A percentile compares a stretch with the other conserved stretches of the same genome.
Evolutionary conservation across 2,888 invertebrate species (phyloP).

Genomic region (Drosophila anceps): DNA sequence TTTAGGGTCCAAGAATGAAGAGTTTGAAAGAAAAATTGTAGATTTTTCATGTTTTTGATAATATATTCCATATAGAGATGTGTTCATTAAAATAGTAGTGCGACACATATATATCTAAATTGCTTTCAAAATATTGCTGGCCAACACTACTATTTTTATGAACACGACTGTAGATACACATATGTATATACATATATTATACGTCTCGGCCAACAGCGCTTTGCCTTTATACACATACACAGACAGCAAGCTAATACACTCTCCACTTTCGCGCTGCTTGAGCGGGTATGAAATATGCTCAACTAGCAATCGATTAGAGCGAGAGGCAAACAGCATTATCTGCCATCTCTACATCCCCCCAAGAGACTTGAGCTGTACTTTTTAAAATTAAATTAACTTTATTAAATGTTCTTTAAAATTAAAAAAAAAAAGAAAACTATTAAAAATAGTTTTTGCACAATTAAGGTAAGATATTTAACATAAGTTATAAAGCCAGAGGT

Average conservation of each 20-base stretch:
- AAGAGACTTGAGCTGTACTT: background rate
- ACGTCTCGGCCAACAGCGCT: too few relatives aligned
- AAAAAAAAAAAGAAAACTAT: background rate
- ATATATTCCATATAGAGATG: too few relatives aligned
- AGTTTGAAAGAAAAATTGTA: background rate
- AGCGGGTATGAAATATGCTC: background rate
- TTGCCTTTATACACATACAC: background rate
- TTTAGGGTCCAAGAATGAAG: background rate
- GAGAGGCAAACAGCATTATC: background rate
- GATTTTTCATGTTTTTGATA: background rate
- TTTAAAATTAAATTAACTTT: background rate
- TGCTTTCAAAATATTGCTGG: too few relatives aligned
- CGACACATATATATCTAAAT: too few relatives aligned
- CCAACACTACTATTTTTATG: too few relatives aligned
- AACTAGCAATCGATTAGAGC: background rate
- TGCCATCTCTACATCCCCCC: background rate
- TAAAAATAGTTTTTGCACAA: background rate
- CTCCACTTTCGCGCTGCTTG: too few relatives aligned
- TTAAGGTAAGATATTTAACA: conserved; percentile 1
- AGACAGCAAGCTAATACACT: background rate
- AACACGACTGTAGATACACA: too few relatives aligned
- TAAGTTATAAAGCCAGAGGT: background rate
- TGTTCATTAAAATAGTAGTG: too few relatives aligned
- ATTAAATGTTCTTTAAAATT: background rate
- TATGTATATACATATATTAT: too few relatives aligned